These are phyloP conservation scores for Eurois occulta DNA, from an alignment of 2,888 invertebrate species.

Conservation along the genomic window DNA sequence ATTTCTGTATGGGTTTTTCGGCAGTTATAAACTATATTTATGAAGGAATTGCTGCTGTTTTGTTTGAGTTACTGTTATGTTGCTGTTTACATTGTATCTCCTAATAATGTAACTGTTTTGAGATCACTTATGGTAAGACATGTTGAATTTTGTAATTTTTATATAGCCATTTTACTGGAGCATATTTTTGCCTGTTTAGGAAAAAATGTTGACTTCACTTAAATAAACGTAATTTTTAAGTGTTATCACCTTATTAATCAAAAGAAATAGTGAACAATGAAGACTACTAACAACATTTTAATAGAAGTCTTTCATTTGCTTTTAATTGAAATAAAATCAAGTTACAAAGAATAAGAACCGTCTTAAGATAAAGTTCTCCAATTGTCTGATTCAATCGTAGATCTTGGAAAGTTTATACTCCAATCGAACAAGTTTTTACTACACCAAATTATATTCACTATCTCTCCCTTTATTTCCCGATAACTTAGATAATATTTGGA, in stretches of 20 bases:
- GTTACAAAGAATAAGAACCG: slow-evolving; percentile 31
- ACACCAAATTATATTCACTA: slow-evolving; percentile 61
- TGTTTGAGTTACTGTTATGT: slow-evolving; percentile 33
- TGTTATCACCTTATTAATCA: neutral
- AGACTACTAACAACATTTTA: too few species aligned
- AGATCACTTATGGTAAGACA: neutral
- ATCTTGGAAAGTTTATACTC: slow-evolving; percentile 46
- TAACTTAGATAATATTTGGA: slow-evolving; percentile 58
- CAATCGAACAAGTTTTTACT: slow-evolving; percentile 56
- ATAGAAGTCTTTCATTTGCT: slow-evolving; percentile 21
- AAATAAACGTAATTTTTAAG: neutral
- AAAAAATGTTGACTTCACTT: neutral
- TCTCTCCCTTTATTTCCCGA: slow-evolving; percentile 49
- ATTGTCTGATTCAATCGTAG: slow-evolving; percentile 56
- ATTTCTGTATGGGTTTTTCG: slow-evolving; percentile 52
- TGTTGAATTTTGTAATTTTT: neutral
- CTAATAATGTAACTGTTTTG: neutral
- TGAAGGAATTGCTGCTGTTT: slow-evolving; percentile 34
- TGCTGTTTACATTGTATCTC: slow-evolving; percentile 13
- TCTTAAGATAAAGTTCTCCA: slow-evolving; percentile 39
- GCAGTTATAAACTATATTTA: slow-evolving; percentile 51
- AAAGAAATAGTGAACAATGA: neutral
- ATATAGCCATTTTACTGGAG: neutral
- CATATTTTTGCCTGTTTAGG: neutral
- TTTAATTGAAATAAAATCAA: slow-evolving; percentile 48